phyloP scores from a whole-genome alignment of 2,797 vertebrate species.

The Sarcophilus harrisii region DNA sequence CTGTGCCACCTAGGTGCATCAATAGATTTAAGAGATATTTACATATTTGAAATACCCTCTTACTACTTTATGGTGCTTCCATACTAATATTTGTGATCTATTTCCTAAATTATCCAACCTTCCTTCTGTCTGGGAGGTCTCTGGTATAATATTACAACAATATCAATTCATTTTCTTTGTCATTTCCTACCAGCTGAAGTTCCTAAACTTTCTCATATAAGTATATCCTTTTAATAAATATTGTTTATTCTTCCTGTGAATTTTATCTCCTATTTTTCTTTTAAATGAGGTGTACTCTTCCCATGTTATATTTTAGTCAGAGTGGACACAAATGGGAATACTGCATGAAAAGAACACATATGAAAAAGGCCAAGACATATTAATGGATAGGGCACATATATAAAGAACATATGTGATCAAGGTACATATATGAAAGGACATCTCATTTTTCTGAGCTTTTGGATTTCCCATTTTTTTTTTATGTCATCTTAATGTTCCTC shows the following conservation, averaged over 20 bases:
- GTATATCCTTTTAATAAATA: neutral
- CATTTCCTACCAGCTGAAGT: neutral
- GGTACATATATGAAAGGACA: neutral
- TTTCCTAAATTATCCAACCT: neutral
- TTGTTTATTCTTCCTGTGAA: neutral
- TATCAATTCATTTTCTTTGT: neutral
- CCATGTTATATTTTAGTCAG: neutral
- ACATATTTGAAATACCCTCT: neutral
- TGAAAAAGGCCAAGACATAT: neutral
- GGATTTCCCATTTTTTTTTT: too few species aligned
- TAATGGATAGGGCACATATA: neutral
- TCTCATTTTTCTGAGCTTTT: neutral
- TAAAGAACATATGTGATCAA: neutral
- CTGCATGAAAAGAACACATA: neutral
- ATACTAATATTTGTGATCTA: neutral
- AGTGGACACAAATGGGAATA: neutral
- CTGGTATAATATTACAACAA: neutral
- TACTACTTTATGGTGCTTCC: neutral
- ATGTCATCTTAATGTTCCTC: too few species aligned
- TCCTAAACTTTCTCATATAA: neutral
- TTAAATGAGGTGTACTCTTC: neutral
- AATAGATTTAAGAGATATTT: neutral
- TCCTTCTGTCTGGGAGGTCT: neutral
- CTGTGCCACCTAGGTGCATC: neutral
- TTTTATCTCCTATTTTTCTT: neutral